phyloP scores from a whole-genome alignment of 2,797 vertebrate species.

The Sebastes trivittatus region DNA sequence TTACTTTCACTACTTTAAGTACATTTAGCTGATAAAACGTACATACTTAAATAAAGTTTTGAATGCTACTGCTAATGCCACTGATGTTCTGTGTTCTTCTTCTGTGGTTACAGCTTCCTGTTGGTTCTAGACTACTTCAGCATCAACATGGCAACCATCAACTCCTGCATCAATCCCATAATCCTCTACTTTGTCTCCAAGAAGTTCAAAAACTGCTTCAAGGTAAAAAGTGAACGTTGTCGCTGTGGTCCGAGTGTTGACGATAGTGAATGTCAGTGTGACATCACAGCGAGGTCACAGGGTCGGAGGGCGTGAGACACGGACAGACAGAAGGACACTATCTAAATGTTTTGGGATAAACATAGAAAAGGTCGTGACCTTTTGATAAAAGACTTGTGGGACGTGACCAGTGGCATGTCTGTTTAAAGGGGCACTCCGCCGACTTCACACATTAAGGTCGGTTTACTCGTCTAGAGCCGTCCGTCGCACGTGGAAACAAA shows the following conservation, averaged over 20 bases:
- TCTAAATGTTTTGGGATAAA: conserved; percentile 12
- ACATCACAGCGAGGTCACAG: not conserved
- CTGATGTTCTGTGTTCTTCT: not conserved
- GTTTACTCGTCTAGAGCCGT: too few relatives aligned
- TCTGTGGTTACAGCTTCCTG: conserved; percentile 84
- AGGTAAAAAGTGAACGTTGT: conserved; percentile 79
- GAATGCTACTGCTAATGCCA: too few relatives aligned
- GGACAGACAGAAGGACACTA: not conserved
- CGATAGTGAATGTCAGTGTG: not conserved
- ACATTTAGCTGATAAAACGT: not conserved
- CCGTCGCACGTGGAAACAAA: not conserved
- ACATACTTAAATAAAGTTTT: rapidly evolving
- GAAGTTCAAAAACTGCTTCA: conserved; percentile 97
- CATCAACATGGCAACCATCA: conserved; percentile 93
- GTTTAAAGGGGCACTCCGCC: conserved; percentile 15
- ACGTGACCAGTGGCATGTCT: not conserved
- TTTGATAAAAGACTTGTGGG: conserved; percentile 24
- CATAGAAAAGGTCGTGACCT: conserved; percentile 35
- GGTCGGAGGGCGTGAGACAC: conserved; percentile 49
- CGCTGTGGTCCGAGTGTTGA: not conserved
- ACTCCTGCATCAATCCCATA: conserved; percentile 98
- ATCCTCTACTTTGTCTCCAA: conserved; percentile 96
- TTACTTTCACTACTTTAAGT: not conserved
- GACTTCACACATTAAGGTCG: not conserved
- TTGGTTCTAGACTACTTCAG: conserved; percentile 92